Evolutionary conservation across 2,113 vertebrate genomes (phyloP), one percentile per base, ranked within the genome.

Genomic region (Sterrhoptilus dennistouni): DNA sequence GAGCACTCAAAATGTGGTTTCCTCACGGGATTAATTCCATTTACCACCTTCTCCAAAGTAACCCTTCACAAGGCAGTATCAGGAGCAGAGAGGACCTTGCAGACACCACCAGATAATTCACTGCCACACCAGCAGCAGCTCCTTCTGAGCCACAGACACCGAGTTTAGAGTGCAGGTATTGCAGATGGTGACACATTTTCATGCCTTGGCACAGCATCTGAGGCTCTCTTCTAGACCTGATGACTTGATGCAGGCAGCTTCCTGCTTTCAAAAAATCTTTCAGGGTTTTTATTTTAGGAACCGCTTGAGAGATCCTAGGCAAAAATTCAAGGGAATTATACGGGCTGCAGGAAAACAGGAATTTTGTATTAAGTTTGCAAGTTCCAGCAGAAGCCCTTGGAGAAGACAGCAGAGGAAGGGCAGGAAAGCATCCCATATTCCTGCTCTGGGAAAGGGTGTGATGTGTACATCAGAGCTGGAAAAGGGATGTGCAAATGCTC

Each of bases 1-100:
- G 82, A 93, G 80, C 90, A 50, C 80, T 96, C 87, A 78, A 88
- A 91, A 96, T 57, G 82, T 36, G 71, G 64, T 92, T 96, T 94
- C 76, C 71, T 95, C 68, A 50, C 12, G 81, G 79, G 84, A 90
- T 87, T 89, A 92, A 89, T 91, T 94, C 74, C 54, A 91, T 93
- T 92, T 96, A 7, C 44, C 49, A 6, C 69, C 65, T 96, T 35
- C 36, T 52, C 53, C 78, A 31, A 60, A 93, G 77, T 40, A 96
- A 83, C 72, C 44, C 83, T 74, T 83, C 52, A 22, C 35, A 49
- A 68, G 42, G 72, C 72, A 75, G 0, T 6, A 18, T 2, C 53
- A 56, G 52, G 70, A 23, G 65, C 61, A 53, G 71, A 53, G 71
- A 75, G 60, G 14, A 13, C 21, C 1, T 2, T 1, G 2, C 57